Percentiles rank a stretch among this genome's conserved stretches.
Conservation (phyloP, 2,113 vertebrate genomes). For the Dolichallabes microphthalmus region DNA sequence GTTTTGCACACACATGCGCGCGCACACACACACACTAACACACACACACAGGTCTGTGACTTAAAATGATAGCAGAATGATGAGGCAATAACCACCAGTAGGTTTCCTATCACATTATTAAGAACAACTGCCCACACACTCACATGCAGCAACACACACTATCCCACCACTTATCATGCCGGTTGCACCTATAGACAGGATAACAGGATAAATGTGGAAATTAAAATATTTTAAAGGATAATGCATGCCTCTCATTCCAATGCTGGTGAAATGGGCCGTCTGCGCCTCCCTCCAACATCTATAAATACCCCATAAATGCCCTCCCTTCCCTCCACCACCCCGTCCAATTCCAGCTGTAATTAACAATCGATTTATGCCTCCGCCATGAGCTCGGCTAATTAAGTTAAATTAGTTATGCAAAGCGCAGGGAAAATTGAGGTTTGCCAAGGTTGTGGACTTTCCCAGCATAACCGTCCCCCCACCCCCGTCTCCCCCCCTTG, state of each 20-base stretch:
- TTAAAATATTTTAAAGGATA: constrained; percentile 29
- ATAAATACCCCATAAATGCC: constrained; percentile 34
- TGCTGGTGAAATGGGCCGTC: background rate
- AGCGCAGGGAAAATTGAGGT: constrained; percentile 44
- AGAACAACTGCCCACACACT: constrained; percentile 24
- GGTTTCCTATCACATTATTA: constrained; percentile 40
- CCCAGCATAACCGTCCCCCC: constrained; percentile 1
- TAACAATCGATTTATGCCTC: constrained; percentile 49
- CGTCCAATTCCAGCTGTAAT: constrained; percentile 44
- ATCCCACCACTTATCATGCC: constrained; percentile 13
- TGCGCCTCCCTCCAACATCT: background rate
- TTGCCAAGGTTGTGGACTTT: constrained; percentile 48
- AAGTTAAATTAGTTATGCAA: constrained; percentile 51
- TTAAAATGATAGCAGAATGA: constrained; percentile 43
- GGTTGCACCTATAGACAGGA: background rate
- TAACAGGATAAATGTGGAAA: constrained; percentile 35
- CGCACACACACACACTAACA: constrained; percentile 1
- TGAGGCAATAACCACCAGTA: constrained; percentile 35
- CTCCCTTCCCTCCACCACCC: background rate
- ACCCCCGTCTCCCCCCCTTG: background rate
- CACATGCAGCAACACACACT: constrained; percentile 34
- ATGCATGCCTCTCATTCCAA: constrained; percentile 25
- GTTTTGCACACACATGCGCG: constrained; percentile 7
- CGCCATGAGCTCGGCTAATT: constrained; percentile 42
- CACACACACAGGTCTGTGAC: background rate